phyloP scores from a whole-genome alignment of 2,797 vertebrate species.

The Anguilla marmorata region DNA sequence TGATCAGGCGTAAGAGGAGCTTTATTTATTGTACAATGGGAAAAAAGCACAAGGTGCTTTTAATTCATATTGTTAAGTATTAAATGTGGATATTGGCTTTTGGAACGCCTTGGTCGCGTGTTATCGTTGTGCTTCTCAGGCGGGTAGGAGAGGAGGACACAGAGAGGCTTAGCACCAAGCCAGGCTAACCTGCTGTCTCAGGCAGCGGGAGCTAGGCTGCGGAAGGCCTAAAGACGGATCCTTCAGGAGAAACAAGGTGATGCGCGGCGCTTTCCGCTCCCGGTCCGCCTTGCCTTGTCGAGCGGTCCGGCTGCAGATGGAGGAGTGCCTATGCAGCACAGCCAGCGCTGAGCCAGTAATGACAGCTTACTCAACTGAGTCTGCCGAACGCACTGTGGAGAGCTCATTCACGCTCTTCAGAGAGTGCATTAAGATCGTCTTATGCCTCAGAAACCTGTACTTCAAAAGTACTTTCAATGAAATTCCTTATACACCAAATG shows the following conservation, averaged over 20 bases:
- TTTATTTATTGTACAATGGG: background rate
- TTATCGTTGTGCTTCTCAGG: slow-evolving; percentile 90
- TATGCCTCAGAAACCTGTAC: background rate
- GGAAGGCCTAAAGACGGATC: background rate
- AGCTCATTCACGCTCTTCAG: background rate
- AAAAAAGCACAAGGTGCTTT: slow-evolving; percentile 73
- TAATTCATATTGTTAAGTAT: slow-evolving; percentile 97
- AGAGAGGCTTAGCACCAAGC: background rate
- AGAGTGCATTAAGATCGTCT: background rate
- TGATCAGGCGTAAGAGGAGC: background rate
- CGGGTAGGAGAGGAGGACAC: slow-evolving; percentile 41
- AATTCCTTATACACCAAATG: background rate
- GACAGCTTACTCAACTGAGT: background rate
- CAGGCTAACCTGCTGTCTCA: background rate
- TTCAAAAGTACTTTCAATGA: background rate
- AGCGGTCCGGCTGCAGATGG: background rate
- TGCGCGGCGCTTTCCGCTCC: background rate
- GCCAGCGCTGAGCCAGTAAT: background rate
- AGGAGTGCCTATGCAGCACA: background rate
- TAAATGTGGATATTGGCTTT: slow-evolving; percentile 52
- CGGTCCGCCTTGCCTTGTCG: background rate
- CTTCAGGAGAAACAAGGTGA: background rate
- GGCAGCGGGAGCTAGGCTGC: background rate
- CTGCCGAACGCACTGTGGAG: background rate
- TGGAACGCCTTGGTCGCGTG: slow-evolving; percentile 68